A percentile compares a stretch with the other conserved stretches of the same genome.
phyloP scores from a whole-genome alignment of 2,797 vertebrate genomes.

The Mycteria americana region DNA sequence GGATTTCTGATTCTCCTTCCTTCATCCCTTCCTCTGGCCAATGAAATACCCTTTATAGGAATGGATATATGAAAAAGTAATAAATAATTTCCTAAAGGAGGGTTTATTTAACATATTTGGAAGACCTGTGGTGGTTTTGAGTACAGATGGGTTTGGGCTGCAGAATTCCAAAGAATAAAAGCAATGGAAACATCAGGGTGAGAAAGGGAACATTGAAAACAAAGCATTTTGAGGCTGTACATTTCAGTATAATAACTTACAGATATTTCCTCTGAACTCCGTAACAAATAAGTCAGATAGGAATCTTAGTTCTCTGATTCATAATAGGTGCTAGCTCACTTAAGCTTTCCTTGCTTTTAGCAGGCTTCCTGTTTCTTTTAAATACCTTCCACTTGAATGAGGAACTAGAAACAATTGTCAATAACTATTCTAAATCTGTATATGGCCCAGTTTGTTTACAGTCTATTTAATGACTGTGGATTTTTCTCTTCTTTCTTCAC shows the following conservation, averaged over 20 bases:
- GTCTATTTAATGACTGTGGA: neutral
- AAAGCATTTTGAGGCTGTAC: neutral
- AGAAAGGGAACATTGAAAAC: neutral
- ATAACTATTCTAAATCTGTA: neutral
- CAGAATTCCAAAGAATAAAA: neutral
- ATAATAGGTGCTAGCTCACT: slow-evolving; percentile 24
- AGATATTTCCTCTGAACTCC: slow-evolving; percentile 14
- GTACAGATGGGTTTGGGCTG: neutral
- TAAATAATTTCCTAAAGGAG: neutral
- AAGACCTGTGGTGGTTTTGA: neutral
- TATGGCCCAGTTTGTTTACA: neutral
- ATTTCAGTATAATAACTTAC: neutral
- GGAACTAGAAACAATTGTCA: slow-evolving; percentile 42
- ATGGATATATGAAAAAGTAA: neutral
- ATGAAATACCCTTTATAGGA: neutral
- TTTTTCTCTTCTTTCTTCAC: slow-evolving; percentile 1
- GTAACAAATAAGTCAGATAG: slow-evolving; percentile 37
- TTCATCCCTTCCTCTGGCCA: neutral
- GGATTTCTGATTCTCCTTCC: neutral
- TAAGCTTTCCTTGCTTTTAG: slow-evolving; percentile 42
- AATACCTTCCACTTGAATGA: neutral
- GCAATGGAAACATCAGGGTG: neutral
- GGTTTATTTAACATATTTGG: neutral
- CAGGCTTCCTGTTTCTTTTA: slow-evolving; percentile 56
- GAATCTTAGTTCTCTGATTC: slow-evolving; percentile 20